Evolutionary conservation across 2,113 vertebrate species (phyloP).

Genomic region (Ciconia boyciana): DNA sequence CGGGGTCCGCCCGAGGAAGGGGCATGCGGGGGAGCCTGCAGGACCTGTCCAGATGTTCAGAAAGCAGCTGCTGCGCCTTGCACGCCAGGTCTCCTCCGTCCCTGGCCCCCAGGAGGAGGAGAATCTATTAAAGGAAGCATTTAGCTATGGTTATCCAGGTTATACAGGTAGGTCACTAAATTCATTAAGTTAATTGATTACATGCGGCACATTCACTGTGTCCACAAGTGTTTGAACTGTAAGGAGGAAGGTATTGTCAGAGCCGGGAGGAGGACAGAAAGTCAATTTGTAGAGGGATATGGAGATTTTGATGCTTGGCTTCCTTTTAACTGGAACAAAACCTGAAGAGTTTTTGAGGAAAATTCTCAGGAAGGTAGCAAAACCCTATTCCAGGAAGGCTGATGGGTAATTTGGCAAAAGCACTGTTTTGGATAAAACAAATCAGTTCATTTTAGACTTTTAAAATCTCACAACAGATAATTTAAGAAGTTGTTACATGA

Average conservation of each 20-base stretch:
- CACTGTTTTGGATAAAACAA: not conserved
- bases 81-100: fast-evolving
- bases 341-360: not conserved
- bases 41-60: not conserved
- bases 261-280: not conserved
- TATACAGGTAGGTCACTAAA: not conserved
- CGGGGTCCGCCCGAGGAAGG: fast-evolving
- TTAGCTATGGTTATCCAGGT: not conserved
- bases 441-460: not conserved
- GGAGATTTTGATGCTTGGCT: not conserved
- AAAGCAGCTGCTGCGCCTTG: not conserved
- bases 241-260: not conserved
- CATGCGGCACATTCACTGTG: not conserved
- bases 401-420: not conserved
- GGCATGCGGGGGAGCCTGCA: fast-evolving
- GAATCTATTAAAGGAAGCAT: not conserved
- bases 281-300: not conserved
- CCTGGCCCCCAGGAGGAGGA: not conserved
- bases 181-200: slow-evolving; percentile 44
- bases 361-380: not conserved
- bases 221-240: not conserved
- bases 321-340: not conserved
- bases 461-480: not conserved
- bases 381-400: not conserved
- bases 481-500: not conserved